Percentiles rank a stretch among this genome's conserved stretches.
Conservation (phyloP, 1,140 invertebrate genomes). For the Tetragnatha versicolor region DNA sequence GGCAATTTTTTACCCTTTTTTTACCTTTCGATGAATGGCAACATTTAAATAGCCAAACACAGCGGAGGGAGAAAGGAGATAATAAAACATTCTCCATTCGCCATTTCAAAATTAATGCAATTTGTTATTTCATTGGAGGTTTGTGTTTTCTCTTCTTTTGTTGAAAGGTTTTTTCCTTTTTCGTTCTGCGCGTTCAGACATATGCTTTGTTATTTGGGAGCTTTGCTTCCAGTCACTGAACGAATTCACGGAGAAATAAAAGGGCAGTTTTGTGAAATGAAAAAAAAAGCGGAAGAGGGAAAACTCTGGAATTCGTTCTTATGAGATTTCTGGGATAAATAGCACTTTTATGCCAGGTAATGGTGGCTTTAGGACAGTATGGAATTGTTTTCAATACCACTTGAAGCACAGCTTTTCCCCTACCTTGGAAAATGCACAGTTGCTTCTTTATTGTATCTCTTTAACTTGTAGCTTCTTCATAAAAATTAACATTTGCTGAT, state of each 20-base stretch:
- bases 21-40: neutral
- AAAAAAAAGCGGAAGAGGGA: neutral
- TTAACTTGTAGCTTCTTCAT: too few relatives aligned
- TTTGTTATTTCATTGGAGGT: constrained; percentile 15
- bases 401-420: too few relatives aligned
- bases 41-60: neutral
- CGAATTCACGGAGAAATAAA: neutral
- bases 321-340: too few relatives aligned
- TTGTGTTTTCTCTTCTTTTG: neutral
- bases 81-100: neutral
- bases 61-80: neutral
- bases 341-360: too few relatives aligned
- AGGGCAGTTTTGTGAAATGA: neutral
- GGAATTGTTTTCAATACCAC: too few relatives aligned
- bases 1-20: neutral
- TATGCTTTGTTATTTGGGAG: neutral
- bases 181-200: neutral
- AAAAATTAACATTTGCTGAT: too few relatives aligned
- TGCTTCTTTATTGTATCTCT: too few relatives aligned
- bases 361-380: too few relatives aligned
- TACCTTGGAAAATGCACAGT: too few relatives aligned
- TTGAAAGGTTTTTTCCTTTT: neutral
- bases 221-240: neutral
- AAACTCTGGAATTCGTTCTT: too few relatives aligned
- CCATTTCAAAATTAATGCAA: constrained; percentile 7